Percentiles rank a stretch among this genome's conserved stretches.
phyloP scores from a whole-genome alignment of 2,888 invertebrate species.

The Phrixothrix hirtus region DNA sequence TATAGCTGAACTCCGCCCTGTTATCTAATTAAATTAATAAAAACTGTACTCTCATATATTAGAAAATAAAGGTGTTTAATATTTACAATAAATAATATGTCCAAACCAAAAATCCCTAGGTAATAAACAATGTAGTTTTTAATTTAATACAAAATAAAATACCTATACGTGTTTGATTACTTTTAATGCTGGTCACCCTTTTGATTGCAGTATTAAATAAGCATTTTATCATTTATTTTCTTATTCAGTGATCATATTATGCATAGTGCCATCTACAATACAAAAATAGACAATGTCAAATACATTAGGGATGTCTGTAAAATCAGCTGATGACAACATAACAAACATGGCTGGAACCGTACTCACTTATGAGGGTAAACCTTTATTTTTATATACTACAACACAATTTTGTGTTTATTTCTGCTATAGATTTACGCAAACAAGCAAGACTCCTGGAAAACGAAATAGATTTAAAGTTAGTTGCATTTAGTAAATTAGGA shows the following conservation, averaged over 20 bases:
- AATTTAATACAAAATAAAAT: no score
- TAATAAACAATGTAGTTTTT: no score
- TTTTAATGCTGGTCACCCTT: no score
- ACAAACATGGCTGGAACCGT: conserved; percentile 42
- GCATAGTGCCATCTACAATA: not conserved
- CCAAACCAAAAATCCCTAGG: no score
- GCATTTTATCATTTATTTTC: not conserved
- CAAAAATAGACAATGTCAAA: no score
- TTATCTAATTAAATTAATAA: no score
- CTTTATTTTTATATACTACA: conserved; percentile 4
- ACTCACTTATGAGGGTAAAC: conserved; percentile 49
- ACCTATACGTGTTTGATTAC: no score
- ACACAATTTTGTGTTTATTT: not conserved
- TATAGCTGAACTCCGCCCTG: no score
- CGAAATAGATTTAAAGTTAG: conserved; percentile 94
- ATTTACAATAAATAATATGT: no score
- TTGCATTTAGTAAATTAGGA: conserved; percentile 93
- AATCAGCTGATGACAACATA: conserved; percentile 7
- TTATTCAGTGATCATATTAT: not conserved
- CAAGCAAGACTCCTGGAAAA: conserved; percentile 93
- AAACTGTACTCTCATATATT: no score
- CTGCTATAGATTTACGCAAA: conserved; percentile 76
- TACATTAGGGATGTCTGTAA: not conserved
- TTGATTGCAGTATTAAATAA: not conserved
- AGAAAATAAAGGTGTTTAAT: no score